Evolutionary conservation across 2,113 vertebrate genomes (phyloP).

Genomic region (Urocolius indicus): DNA sequence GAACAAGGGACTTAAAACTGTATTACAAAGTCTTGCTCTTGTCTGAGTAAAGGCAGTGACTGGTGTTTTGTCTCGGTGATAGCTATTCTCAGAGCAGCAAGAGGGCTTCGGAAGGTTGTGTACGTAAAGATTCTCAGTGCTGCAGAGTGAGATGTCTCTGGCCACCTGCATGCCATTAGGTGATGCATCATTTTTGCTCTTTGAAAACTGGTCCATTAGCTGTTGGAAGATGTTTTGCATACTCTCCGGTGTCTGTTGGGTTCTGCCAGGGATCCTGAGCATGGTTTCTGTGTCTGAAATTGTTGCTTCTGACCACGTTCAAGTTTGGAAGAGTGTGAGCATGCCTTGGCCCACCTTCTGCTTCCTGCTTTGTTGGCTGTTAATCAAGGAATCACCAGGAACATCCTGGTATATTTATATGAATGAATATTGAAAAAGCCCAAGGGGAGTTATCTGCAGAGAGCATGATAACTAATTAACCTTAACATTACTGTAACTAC

Average conservation of each 20-base stretch:
- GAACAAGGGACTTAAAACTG: not conserved
- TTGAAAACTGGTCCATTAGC: not conserved
- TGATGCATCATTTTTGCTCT: not conserved
- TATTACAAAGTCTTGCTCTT: not conserved
- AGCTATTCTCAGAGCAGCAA: not conserved
- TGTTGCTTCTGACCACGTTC: not conserved
- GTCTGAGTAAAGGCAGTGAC: not conserved
- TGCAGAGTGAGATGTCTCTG: not conserved
- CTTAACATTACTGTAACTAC: not conserved
- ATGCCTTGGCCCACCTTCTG: accelerated
- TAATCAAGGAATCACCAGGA: not conserved
- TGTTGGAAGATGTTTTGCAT: not conserved
- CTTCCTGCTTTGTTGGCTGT: not conserved
- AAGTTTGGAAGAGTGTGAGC: not conserved
- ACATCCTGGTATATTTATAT: not conserved
- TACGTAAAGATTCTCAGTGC: not conserved
- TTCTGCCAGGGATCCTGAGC: not conserved
- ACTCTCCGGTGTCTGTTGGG: not conserved
- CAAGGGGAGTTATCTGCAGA: accelerated
- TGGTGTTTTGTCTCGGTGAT: not conserved
- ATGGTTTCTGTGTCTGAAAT: not conserved
- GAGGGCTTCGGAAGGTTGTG: not conserved
- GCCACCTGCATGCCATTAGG: not conserved
- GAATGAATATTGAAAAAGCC: not conserved
- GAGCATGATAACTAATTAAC: not conserved